Evolutionary conservation across 2,113 vertebrate species (phyloP).

Genomic region (Equus przewalskii): DNA sequence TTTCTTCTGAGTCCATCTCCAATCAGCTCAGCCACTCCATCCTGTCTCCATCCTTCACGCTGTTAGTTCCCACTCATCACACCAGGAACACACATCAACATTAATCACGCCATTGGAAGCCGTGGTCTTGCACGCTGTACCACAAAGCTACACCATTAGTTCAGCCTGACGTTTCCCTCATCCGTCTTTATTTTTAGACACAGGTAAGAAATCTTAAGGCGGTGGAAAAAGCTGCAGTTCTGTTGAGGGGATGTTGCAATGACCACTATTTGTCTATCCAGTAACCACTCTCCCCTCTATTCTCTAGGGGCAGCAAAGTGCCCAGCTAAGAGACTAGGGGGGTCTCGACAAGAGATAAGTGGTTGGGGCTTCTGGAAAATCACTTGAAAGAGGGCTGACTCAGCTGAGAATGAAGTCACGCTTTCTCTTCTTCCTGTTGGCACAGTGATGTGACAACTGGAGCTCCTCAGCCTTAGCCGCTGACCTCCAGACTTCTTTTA

Average conservation of each 20-base stretch:
- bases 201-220: neutral
- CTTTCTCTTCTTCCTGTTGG: neutral
- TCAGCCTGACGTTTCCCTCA: neutral
- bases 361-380: neutral
- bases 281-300: neutral
- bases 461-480: neutral
- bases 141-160: neutral
- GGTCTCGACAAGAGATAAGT: neutral
- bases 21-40: neutral
- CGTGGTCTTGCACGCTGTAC: neutral
- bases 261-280: neutral
- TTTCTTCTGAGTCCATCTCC: neutral
- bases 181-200: neutral
- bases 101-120: neutral
- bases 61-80: neutral
- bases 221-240: neutral
- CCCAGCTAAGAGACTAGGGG: neutral
- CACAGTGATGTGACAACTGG: neutral
- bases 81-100: conserved; percentile 12
- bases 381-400: neutral
- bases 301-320: neutral
- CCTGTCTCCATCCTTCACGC: neutral
- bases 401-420: neutral
- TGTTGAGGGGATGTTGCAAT: neutral
- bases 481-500: neutral